Evolutionary conservation across 1,140 invertebrate species (phyloP), one percentile per base, ranked within the genome.

Genomic region (Ylistrum balloti): DNA sequence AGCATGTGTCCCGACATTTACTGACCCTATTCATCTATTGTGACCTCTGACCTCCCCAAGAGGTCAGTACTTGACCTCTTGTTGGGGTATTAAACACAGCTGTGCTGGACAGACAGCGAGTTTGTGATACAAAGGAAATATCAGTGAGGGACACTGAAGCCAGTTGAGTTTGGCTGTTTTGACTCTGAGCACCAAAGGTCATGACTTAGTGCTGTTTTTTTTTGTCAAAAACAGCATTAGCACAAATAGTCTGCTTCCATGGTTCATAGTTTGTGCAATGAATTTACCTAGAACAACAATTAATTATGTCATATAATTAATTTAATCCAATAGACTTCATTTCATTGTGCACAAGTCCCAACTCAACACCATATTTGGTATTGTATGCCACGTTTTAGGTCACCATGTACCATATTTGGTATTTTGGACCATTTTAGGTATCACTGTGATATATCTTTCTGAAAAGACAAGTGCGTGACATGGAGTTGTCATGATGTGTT

Each of bases 1-100:
- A 96, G 97, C 34, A 96, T 96, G 94, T 99, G 99, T 97, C 99
- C 99, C 33, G 97, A 99, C 95, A 99, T 99, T 96, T 99, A 88
- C 86, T 93, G 94, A 87, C 88, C 90, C 87, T 87, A 86, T 7
- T 13, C 9, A 45, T 38, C 5, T 7, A 5, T 13, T 34, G 20
- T 22, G 15, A 86, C 86, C 86, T 33, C 34, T 86, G 33, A 86
- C 34, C 86, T 74, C n/a, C 22, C 56, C 56, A n/a, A n/a, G 56
- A 74, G n/a, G 56, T 74, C 56, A 74, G 22, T 0, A 28, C 56
- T 2, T 74, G 56, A 45, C 41, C 41, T 45, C 41, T 17, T 7
- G 0, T 17, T 45, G 41, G 28, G 56, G 56, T 17, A 28, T 74
- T n/a, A 74, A 22, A 17, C 56, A 74, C 9, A n/a, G 56, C 56